These are phyloP conservation scores for Erpornis zantholeuca DNA, from an alignment of 2,113 vertebrate genomes.

Conservation along the genomic window DNA sequence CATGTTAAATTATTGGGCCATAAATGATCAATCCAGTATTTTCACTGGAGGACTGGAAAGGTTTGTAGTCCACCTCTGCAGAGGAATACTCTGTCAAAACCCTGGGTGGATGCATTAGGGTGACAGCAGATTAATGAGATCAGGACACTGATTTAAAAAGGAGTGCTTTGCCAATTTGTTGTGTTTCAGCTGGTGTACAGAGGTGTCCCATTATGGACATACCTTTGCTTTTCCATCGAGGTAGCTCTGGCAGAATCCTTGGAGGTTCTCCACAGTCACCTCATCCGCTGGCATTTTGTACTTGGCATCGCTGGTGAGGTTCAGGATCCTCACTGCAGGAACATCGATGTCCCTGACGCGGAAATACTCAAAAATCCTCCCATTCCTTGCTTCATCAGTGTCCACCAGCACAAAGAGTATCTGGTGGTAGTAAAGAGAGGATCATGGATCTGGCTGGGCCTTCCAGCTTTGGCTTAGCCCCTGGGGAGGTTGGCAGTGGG, in stretches of 20 bases:
- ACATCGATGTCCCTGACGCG: constrained; percentile 74
- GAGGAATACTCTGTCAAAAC: not conserved
- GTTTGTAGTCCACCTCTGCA: not conserved
- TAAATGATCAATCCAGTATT: not conserved
- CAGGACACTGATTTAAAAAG: too few species aligned
- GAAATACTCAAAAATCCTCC: constrained; percentile 87
- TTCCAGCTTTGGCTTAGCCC: not conserved
- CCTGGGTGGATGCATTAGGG: not conserved
- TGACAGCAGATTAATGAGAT: not conserved
- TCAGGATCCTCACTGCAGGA: constrained; percentile 84
- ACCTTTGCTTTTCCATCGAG: constrained; percentile 86
- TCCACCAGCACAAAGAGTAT: constrained; percentile 86
- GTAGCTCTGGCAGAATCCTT: constrained; percentile 78
- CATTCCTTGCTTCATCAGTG: constrained; percentile 79
- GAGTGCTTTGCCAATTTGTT: not conserved
- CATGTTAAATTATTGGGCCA: not conserved
- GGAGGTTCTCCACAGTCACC: constrained; percentile 74
- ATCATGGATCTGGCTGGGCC: not conserved
- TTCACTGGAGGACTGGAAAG: not conserved
- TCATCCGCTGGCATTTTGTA: constrained; percentile 87
- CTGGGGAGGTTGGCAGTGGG: not conserved
- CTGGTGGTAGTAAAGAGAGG: constrained; percentile 51
- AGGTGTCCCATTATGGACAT: not conserved
- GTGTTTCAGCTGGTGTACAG: not conserved
- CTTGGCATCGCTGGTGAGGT: constrained; percentile 77